Conservation (phyloP, 2,888 invertebrate genomes). For the Thymelicus lineola region DNA sequence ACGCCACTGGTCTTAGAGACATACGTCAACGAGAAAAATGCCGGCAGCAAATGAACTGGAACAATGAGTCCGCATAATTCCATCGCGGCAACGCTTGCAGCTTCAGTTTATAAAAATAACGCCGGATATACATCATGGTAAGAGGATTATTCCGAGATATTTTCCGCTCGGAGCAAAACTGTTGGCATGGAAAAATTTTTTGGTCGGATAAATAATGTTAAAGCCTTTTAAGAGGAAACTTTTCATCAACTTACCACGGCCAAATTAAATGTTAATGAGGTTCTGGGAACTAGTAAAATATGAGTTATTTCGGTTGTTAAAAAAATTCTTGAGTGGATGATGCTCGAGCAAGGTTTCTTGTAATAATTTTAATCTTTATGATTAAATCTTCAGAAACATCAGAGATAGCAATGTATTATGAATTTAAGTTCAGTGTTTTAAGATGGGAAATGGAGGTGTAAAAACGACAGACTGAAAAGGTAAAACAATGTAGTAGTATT, state of each 20-base stretch:
- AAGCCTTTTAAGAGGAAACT: slow-evolving; percentile 30
- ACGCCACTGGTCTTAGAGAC: slow-evolving; percentile 36
- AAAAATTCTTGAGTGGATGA: background rate
- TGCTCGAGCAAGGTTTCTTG: background rate
- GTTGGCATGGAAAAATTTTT: slow-evolving; percentile 36
- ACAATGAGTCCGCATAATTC: slow-evolving; percentile 36
- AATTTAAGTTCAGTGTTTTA: background rate
- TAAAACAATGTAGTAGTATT: background rate
- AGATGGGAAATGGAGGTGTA: background rate
- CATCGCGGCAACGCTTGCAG: slow-evolving; percentile 27
- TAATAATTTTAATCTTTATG: background rate
- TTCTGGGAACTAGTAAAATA: slow-evolving; percentile 12
- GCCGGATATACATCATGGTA: slow-evolving; percentile 37
- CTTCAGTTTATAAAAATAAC: slow-evolving; percentile 37
- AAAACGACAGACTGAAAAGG: background rate
- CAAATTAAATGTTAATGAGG: slow-evolving; percentile 26
- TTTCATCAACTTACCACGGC: slow-evolving; percentile 29
- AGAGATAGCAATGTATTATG: background rate
- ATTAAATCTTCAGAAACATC: background rate
- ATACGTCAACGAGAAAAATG: slow-evolving; percentile 31
- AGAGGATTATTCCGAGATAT: slow-evolving; percentile 36
- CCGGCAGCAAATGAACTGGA: slow-evolving; percentile 35
- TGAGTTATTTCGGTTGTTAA: background rate
- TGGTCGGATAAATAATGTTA: slow-evolving; percentile 36
- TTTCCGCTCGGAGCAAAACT: slow-evolving; percentile 30